Evolutionary conservation across 2,113 vertebrate genomes (phyloP), one percentile per base, ranked within the genome.

Genomic region (Dascyllus trimaculatus): DNA sequence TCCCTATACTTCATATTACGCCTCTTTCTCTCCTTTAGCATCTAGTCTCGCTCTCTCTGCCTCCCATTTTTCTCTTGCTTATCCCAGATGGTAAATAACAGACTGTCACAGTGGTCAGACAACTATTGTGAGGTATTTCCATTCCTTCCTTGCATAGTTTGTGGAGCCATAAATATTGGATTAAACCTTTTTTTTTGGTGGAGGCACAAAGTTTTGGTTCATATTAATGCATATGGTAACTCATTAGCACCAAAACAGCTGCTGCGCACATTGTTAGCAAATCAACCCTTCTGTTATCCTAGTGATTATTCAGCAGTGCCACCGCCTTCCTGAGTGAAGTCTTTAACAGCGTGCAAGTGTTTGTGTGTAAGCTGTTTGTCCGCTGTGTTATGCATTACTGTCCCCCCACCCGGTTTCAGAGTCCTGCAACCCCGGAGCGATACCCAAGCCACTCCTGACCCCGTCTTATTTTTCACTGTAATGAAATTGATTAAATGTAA

Each of bases 401-500:
- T n/a, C 11, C 35, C 54, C 71, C 68, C 67, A 43, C 72, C 40
- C 56, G n/a, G 26, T 22, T 60, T 84, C 45, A 40, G 67, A 82
- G 53, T 73, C 77, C 1, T 22, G 19, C 57, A 4, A 46, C 46
- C 71, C 70, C 40, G 7, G 13, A 61, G 40, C 1, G 48, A 64
- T 62, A 75, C 29, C 45, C 45, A 43, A 54, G 51, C 61, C 80
- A 43, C 57, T 75, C 48, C 57, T 80, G 83, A 87, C 87, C 69
- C 57, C 71, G n/a, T 75, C 68, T 72, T 87, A 86, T 90, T 84
- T 93, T 80, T 81, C 87, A 83, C 84, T 38, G 54, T 85, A 85
- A 81, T 73, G 61, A 69, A 87, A 91, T 86, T 85, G 90, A 94
- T 92, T 90, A 88, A 91, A 81, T 65, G 63, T 84, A 90, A 92